Percentiles rank a stretch among this genome's conserved stretches.
These are phyloP conservation scores for Drosophila percnosoma DNA, from an alignment of 2,888 invertebrate species.

Conservation along the genomic window DNA sequence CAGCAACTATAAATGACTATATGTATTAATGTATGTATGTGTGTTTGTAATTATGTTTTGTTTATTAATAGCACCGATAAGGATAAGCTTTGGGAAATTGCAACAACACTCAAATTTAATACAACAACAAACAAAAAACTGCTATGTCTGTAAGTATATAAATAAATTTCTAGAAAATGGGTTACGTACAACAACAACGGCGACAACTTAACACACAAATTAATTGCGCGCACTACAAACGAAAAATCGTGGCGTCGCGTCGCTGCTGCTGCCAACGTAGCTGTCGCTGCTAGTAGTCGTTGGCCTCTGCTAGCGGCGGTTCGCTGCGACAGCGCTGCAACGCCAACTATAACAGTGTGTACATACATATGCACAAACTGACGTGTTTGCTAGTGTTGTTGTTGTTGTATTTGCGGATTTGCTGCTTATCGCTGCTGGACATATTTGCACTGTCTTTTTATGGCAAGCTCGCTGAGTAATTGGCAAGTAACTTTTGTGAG, in stretches of 20 bases:
- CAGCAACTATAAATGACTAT: conserved; percentile 10
- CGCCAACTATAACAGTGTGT: conserved; percentile 42
- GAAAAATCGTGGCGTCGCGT: conserved; percentile 40
- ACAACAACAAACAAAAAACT: conserved; percentile 22
- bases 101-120: conserved; percentile 31
- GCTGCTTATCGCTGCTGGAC: conserved; percentile 61
- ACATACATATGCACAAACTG: conserved; percentile 7
- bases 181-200: conserved; percentile 43
- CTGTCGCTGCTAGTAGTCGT: conserved; percentile 10
- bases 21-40: conserved; percentile 5
- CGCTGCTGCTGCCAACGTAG: conserved; percentile 21
- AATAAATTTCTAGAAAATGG: conserved; percentile 59
- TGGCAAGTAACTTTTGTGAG: conserved; percentile 33
- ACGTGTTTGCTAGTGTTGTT: conserved; percentile 14
- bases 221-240: conserved; percentile 68
- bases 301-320: conserved; percentile 17
- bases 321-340: conserved; percentile 28
- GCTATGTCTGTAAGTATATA: conserved; percentile 30
- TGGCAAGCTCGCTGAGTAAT: conserved; percentile 60
- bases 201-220: conserved; percentile 57
- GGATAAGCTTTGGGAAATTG: conserved; percentile 54
- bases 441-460: conserved; percentile 62
- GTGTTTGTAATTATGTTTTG: conserved; percentile 22
- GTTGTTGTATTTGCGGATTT: conserved; percentile 46
- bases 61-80: conserved; percentile 54